Percentiles rank a stretch among this genome's conserved stretches.
These are phyloP conservation scores for Reticulitermes lucifugus DNA, from an alignment of 2,888 invertebrate genomes.

Conservation along the genomic window DNA sequence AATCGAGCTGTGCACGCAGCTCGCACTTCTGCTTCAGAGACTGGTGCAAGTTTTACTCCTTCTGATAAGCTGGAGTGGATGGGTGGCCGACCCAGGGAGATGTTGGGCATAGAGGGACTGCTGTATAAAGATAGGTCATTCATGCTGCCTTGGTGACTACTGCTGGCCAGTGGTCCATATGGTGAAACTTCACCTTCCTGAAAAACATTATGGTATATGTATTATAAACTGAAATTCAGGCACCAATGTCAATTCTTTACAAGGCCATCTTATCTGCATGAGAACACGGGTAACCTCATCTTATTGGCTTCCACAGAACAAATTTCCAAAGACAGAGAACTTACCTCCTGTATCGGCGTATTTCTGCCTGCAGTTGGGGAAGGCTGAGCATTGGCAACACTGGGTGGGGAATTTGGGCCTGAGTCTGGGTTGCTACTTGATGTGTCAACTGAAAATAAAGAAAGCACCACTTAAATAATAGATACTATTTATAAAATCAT, in stretches of 20 bases:
- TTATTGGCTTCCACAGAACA: no score
- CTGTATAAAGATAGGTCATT: slow-evolving; percentile 86
- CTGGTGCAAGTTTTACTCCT: slow-evolving; percentile 68
- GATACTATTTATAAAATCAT: no score
- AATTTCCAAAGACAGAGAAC: slow-evolving; percentile 34
- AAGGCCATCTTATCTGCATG: no score
- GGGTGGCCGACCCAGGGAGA: slow-evolving; percentile 87
- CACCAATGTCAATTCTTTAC: no score
- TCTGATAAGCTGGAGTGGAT: slow-evolving; percentile 59
- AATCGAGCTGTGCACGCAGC: slow-evolving; percentile 76
- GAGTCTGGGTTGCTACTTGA: slow-evolving; percentile 77
- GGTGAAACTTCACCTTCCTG: slow-evolving; percentile 79
- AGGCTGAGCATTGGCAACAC: slow-evolving; percentile 69
- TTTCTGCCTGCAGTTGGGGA: slow-evolving; percentile 69
- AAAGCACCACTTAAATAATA: not conserved
- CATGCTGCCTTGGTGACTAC: slow-evolving; percentile 74
- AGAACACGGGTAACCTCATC: no score
- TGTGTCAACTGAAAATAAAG: slow-evolving; percentile 58
- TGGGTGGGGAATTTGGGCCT: slow-evolving; percentile 80
- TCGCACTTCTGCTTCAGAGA: slow-evolving; percentile 84
- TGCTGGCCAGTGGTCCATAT: slow-evolving; percentile 67
- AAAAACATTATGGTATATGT: not conserved
- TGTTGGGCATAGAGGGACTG: slow-evolving; percentile 97
- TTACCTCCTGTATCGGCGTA: slow-evolving; percentile 79
- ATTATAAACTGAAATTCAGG: no score